These are phyloP conservation scores for Chiroxiphia lanceolata DNA, from an alignment of 2,797 vertebrate genomes.

Conservation along the genomic window DNA sequence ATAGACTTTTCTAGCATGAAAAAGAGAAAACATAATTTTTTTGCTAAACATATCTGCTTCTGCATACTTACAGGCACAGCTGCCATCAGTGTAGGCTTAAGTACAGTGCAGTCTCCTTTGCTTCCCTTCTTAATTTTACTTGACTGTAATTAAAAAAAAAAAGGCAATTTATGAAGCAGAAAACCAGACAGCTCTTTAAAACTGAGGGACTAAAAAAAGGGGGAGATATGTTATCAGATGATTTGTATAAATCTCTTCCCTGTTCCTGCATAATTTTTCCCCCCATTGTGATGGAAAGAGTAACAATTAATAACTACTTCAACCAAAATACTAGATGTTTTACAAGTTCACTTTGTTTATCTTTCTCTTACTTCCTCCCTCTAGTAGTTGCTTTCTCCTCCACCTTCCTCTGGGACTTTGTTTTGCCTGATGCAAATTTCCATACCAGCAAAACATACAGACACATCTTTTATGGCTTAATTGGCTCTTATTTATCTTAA, in stretches of 20 bases:
- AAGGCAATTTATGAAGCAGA: not conserved
- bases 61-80: conserved; percentile 89
- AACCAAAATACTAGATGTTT: not conserved
- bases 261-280: not conserved
- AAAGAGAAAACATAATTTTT: not conserved
- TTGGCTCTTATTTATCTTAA: not conserved
- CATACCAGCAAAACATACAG: not conserved
- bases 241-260: not conserved
- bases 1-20: not conserved
- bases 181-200: not conserved
- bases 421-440: not conserved
- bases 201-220: not conserved
- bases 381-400: not conserved
- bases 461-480: not conserved
- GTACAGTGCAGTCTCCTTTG: conserved; percentile 90
- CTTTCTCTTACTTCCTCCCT: not conserved
- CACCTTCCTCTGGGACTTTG: not conserved
- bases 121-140: conserved; percentile 98
- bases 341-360: not conserved
- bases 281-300: not conserved
- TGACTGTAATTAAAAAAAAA: conserved; percentile 80
- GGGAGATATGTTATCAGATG: not conserved
- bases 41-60: not conserved
- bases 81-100: conserved; percentile 94
- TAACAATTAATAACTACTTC: not conserved